phyloP scores from a whole-genome alignment of 2,797 vertebrate genomes.

The Euphonia xanthogaster region DNA sequence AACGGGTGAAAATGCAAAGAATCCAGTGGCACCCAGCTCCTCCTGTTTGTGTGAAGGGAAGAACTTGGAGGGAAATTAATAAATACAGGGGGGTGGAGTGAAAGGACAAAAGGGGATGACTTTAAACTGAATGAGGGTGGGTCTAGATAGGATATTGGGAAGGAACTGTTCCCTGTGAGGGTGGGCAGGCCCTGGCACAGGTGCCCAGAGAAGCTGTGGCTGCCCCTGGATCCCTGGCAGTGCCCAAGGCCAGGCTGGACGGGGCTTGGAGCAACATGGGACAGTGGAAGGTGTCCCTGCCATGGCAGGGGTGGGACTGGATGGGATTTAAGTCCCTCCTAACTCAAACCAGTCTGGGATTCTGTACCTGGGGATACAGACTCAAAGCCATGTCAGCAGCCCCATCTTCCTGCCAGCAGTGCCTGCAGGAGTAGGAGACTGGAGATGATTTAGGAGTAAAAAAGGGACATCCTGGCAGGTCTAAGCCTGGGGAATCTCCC shows the following conservation, averaged over 20 bases:
- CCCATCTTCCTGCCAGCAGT: neutral
- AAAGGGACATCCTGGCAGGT: neutral
- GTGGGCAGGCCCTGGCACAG: neutral
- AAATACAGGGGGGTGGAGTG: neutral
- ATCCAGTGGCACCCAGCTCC: fast-evolving
- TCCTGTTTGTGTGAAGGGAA: fast-evolving
- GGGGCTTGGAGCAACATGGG: fast-evolving
- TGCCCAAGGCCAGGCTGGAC: fast-evolving
- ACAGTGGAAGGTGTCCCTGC: fast-evolving
- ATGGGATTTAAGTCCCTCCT: neutral
- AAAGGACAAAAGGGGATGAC: neutral
- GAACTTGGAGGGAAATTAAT: neutral
- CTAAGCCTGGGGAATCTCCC: neutral
- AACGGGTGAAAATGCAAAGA: neutral
- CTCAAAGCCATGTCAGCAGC: neutral
- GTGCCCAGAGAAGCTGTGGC: neutral
- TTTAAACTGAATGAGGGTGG: neutral
- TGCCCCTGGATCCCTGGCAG: neutral
- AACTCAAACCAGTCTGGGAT: neutral
- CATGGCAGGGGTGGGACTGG: neutral
- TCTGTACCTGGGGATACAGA: neutral
- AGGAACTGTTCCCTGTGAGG: fast-evolving
- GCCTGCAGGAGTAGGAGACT: neutral
- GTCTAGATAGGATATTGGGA: neutral
- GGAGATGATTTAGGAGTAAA: neutral